Conservation (phyloP, 2,888 invertebrate genomes). For the Apotomis turbidana region DNA sequence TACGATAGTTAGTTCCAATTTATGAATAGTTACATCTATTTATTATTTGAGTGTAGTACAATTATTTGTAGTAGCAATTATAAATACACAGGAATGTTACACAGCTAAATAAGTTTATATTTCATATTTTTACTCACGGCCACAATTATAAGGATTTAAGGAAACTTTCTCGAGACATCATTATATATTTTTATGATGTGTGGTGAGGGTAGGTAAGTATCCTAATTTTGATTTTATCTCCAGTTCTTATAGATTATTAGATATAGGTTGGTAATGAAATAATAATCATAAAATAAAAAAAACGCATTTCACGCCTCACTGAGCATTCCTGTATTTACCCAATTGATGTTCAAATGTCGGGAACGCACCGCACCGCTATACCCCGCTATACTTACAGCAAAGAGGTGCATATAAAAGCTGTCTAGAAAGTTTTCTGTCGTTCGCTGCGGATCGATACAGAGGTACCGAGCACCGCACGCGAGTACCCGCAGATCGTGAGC, state of each 20-base stretch:
- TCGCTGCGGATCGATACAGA: slow-evolving; percentile 77
- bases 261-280: background rate
- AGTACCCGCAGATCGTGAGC: slow-evolving; percentile 67
- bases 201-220: no score
- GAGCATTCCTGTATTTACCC: slow-evolving; percentile 24
- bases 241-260: no score
- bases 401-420: slow-evolving; percentile 84
- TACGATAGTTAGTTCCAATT: background rate
- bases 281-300: background rate
- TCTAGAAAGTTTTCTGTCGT: slow-evolving; percentile 85
- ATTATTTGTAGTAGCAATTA: no score
- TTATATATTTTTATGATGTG: no score
- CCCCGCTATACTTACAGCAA: slow-evolving; percentile 68
- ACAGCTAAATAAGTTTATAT: no score
- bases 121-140: no score
- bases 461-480: slow-evolving; percentile 57
- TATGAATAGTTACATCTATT: background rate
- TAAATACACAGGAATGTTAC: background rate
- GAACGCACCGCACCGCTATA: slow-evolving; percentile 59
- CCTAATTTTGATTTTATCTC: background rate
- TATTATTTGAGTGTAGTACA: no score
- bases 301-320: background rate
- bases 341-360: slow-evolving; percentile 37
- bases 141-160: no score
- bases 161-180: no score